Conservation (phyloP, 2,797 vertebrate species). For the Tenualosa ilisha region DNA sequence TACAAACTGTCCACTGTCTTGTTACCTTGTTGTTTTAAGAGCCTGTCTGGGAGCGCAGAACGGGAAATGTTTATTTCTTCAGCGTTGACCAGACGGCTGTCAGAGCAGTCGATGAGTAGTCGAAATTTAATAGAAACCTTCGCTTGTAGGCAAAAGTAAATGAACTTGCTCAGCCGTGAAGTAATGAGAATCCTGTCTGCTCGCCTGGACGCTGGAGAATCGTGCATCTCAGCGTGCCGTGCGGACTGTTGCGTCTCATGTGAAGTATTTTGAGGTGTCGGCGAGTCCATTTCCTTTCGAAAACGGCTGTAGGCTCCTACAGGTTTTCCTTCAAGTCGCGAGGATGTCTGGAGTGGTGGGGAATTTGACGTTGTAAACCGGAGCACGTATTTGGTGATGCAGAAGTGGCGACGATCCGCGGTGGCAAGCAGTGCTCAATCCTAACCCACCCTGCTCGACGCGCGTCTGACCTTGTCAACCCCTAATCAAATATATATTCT, state of each 20-base stretch:
- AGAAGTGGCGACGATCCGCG: background rate
- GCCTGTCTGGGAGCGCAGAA: background rate
- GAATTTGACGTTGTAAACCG: slow-evolving; percentile 25
- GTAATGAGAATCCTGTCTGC: slow-evolving; percentile 14
- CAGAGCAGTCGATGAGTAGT: background rate
- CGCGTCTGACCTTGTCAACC: slow-evolving; percentile 22
- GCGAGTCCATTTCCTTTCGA: slow-evolving; percentile 14
- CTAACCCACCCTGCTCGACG: slow-evolving; percentile 3
- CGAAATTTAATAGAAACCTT: slow-evolving; percentile 3
- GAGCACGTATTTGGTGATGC: slow-evolving; percentile 19
- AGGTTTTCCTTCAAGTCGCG: slow-evolving; percentile 16
- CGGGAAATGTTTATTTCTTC: background rate
- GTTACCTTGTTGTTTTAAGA: background rate
- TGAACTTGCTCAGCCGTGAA: slow-evolving; percentile 18
- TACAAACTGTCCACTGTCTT: slow-evolving; percentile 16
- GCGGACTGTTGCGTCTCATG: slow-evolving; percentile 7
- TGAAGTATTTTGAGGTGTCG: slow-evolving; percentile 20
- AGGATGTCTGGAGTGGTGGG: slow-evolving; percentile 13
- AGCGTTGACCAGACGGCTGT: background rate
- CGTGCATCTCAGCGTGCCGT: background rate
- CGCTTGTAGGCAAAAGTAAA: slow-evolving; percentile 20
- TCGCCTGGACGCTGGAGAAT: background rate
- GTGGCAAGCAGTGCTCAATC: background rate
- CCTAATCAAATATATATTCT: slow-evolving; percentile 10
- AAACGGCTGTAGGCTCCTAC: slow-evolving; percentile 18